These are phyloP conservation scores for Noctua pronuba DNA, from an alignment of 2,888 invertebrate genomes.

Conservation along the genomic window DNA sequence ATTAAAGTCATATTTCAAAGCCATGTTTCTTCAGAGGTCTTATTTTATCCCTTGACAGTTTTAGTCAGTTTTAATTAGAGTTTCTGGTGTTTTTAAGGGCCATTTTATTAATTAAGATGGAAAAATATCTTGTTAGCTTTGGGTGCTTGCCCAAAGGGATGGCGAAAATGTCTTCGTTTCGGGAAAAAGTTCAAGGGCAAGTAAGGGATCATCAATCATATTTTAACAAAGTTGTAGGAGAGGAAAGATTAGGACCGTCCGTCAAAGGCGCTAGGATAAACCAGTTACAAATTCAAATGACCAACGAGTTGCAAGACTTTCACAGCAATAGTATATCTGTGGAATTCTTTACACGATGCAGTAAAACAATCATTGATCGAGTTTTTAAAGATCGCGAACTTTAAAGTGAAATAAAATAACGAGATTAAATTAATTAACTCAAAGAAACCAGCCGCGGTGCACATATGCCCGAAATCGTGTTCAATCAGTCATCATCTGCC, in stretches of 20 bases:
- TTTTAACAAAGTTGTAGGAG: background rate
- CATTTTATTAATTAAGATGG: constrained; percentile 31
- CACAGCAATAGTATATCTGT: background rate
- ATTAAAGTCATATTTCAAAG: constrained; percentile 14
- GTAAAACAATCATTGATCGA: too few relatives aligned
- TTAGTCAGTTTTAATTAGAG: constrained; percentile 33
- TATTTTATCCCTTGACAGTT: constrained; percentile 17
- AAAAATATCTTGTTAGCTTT: constrained; percentile 13
- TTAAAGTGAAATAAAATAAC: too few relatives aligned
- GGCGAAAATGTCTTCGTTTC: background rate
- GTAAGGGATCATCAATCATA: constrained; percentile 10
- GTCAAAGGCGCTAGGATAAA: background rate
- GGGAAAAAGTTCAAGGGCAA: constrained; percentile 5
- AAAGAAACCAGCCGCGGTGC: too few relatives aligned
- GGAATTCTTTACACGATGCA: background rate
- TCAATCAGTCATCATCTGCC: too few relatives aligned
- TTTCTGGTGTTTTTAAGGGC: background rate
- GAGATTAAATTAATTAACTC: too few relatives aligned
- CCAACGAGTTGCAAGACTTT: background rate
- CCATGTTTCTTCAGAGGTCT: background rate
- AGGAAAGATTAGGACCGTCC: too few relatives aligned
- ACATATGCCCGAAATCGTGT: too few relatives aligned
- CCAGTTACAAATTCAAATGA: background rate
- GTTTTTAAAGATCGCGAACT: too few relatives aligned
- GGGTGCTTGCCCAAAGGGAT: background rate